Conservation (phyloP, 2,797 vertebrate genomes). For the Darevskia nairensis region DNA sequence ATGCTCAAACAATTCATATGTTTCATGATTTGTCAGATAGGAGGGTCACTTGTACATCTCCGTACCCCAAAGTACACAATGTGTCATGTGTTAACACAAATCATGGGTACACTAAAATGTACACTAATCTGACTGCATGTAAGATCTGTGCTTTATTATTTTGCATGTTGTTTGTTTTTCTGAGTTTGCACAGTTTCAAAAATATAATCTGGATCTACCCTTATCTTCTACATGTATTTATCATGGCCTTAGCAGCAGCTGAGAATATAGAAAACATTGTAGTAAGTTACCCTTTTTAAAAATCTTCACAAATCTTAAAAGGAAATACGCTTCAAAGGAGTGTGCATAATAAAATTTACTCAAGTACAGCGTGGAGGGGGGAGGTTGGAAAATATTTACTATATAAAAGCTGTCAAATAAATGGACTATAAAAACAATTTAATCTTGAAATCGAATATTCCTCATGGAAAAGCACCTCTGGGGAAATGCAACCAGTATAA, state of each 20-base stretch:
- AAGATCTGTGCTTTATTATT: background rate
- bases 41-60: background rate
- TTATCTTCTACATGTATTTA: conserved; percentile 7
- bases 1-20: background rate
- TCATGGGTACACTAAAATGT: background rate
- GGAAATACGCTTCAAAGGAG: background rate
- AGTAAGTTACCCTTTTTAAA: background rate
- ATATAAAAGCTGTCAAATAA: conserved; percentile 12
- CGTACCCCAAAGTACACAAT: background rate
- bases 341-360: background rate
- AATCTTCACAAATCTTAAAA: background rate
- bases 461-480: background rate
- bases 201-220: background rate
- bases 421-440: background rate
- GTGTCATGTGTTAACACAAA: background rate
- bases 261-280: background rate
- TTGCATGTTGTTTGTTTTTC: background rate
- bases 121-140: background rate
- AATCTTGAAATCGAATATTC: conserved; percentile 10
- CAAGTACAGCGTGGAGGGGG: background rate
- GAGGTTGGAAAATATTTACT: background rate
- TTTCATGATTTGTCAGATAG: background rate
- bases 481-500: conserved; percentile 1
- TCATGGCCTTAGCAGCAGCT: background rate
- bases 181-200: background rate